phyloP scores from a whole-genome alignment of 2,113 vertebrate species.

The Thermophis baileyi region DNA sequence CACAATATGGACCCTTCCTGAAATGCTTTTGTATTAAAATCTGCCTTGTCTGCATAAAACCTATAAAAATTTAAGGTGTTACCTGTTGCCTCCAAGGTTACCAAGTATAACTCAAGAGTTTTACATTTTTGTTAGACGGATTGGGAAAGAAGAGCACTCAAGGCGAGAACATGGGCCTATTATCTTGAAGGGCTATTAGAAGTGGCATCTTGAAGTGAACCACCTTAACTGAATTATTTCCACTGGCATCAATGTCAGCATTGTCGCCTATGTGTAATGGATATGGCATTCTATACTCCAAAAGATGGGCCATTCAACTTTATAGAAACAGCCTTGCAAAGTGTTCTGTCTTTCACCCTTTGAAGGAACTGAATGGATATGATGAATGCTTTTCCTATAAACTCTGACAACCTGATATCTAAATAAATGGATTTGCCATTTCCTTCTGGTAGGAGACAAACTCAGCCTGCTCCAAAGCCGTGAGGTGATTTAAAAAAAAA shows the following conservation, averaged over 20 bases:
- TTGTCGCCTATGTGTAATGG: neutral
- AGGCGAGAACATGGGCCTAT: neutral
- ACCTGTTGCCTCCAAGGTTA: slow-evolving; percentile 22
- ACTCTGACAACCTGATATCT: neutral
- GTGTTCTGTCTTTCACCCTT: neutral
- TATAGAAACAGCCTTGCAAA: neutral
- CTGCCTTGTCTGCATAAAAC: neutral
- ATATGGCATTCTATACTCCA: rapidly evolving
- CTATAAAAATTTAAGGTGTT: neutral
- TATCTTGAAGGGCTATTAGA: slow-evolving; percentile 3
- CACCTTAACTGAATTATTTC: neutral
- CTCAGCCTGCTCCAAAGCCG: neutral
- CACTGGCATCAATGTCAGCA: neutral
- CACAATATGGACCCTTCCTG: rapidly evolving
- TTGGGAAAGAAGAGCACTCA: neutral
- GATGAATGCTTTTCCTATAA: slow-evolving; percentile 1
- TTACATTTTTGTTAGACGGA: neutral
- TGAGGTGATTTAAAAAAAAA: neutral
- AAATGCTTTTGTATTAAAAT: neutral
- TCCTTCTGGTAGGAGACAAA: neutral
- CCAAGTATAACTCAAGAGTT: neutral
- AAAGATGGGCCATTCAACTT: rapidly evolving
- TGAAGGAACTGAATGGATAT: rapidly evolving
- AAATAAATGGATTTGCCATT: neutral
- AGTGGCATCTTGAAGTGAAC: neutral